Evolutionary conservation across 1,140 invertebrate species (phyloP), one percentile per base, ranked within the genome.

Genomic region (Sinella curviseta): DNA sequence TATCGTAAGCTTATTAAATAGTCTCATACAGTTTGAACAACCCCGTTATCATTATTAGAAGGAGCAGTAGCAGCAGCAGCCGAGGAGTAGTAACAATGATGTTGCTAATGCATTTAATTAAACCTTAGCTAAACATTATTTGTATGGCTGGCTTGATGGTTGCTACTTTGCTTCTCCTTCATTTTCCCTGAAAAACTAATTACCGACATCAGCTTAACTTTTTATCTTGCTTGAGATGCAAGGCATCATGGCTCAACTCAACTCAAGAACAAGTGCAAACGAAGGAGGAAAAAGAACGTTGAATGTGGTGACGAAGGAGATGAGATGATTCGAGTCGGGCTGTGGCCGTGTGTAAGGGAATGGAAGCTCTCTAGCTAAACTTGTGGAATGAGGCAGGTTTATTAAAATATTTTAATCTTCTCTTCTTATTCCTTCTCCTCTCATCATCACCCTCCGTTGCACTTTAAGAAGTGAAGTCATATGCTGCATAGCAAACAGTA

Each of bases 61-160:
- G 57, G 57, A 60, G 57, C 14, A 48, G 57, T 17, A 26, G 57
- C 57, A 60, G 12, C 24, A 4, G 24, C 3, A 60, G 57, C 24
- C 14, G 24, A 60, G 57, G 12, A 12, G 12, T 26, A 26, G n/a
- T n/a, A 31, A 70, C 65, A 70, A 70, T 70, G 65, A 70, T 70
- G 65, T 70, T 70, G 65, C 30, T 70, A 70, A 70, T 70, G 65
- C 65, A 33, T 30, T 70, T 70, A 70, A 70, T 70, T 70, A 70
- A 70, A 70, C 65, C 65, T 30, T 70, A 70, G 31, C 65, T 70
- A 70, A 70, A 70, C 65, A 70, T 48, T 48, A 48, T 70, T 70
- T 70, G 31, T 70, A 70, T 30, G 31, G 65, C 31, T 14, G 8
- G 65, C 3, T 30, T 48, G 39, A 8, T 48, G 39, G 39, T 48